Evolutionary conservation across 1,140 invertebrate species (phyloP).

Genomic region (Drosophila nebulosa): DNA sequence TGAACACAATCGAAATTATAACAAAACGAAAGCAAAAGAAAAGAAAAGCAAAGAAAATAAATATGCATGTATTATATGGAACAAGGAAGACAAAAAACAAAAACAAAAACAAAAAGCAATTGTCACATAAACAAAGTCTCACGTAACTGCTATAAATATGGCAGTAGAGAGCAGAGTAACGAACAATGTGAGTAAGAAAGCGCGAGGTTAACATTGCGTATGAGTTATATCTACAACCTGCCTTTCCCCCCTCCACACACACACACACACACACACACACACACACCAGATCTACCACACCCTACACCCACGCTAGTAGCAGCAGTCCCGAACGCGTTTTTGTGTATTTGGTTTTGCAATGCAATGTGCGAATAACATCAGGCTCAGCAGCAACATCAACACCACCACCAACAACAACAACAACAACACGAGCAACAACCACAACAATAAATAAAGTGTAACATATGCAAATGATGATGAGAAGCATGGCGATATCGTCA

Average conservation of each 20-base stretch:
- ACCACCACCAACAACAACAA: slow-evolving; percentile 6
- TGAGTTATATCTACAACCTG: slow-evolving; percentile 59
- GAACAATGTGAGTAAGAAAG: slow-evolving; percentile 39
- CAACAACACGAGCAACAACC: slow-evolving; percentile 29
- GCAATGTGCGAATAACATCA: slow-evolving; percentile 51
- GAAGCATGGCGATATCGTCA: slow-evolving; percentile 52
- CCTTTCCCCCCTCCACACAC: neutral
- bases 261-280: neutral
- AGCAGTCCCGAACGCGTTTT: neutral
- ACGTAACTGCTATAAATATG: slow-evolving; percentile 76
- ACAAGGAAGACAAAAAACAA: slow-evolving; percentile 58
- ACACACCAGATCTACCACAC: neutral
- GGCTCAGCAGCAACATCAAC: neutral
- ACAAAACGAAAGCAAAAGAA: slow-evolving; percentile 32
- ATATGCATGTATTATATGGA: slow-evolving; percentile 44
- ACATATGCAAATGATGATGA: slow-evolving; percentile 79
- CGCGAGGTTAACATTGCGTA: slow-evolving; percentile 73
- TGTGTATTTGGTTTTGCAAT: slow-evolving; percentile 52
- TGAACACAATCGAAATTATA: slow-evolving; percentile 52
- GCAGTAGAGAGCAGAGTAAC: slow-evolving; percentile 16
- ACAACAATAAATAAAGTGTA: slow-evolving; percentile 76
- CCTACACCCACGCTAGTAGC: neutral
- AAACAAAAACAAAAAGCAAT: slow-evolving; percentile 76
- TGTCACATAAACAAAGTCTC: slow-evolving; percentile 77
- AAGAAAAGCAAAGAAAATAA: slow-evolving; percentile 34